Evolutionary conservation across 2,113 vertebrate genomes (phyloP).

Genomic region (Campylomormyrus numenius): DNA sequence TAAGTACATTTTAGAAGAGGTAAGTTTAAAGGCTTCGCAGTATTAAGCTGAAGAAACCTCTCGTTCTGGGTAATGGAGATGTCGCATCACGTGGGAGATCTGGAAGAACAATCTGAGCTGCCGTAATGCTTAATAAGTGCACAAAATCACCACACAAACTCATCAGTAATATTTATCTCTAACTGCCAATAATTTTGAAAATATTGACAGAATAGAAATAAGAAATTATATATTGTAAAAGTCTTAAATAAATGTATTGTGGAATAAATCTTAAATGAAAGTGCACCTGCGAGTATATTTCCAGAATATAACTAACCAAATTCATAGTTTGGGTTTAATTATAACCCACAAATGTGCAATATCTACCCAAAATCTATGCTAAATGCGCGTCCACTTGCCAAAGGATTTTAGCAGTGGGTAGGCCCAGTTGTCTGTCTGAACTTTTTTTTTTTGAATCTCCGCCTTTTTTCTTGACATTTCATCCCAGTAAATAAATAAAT

Average conservation of each 20-base stretch:
- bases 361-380: not conserved
- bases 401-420: conserved; percentile 26
- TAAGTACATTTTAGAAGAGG: not conserved
- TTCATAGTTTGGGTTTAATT: conserved; percentile 18
- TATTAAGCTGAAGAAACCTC: not conserved
- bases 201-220: not conserved
- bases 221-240: not conserved
- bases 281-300: not conserved
- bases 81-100: not conserved
- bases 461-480: conserved; percentile 46
- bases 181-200: not conserved
- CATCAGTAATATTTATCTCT: not conserved
- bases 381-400: conserved; percentile 21
- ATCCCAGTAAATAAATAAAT: conserved; percentile 39
- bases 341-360: not conserved
- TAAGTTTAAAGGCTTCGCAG: not conserved
- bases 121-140: not conserved
- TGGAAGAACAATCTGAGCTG: not conserved
- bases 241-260: not conserved
- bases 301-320: not conserved
- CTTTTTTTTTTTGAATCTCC: conserved; percentile 35
- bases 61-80: not conserved
- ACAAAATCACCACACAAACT: not conserved
- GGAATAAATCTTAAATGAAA: not conserved
- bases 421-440: conserved; percentile 27